phyloP scores from a whole-genome alignment of 2,113 vertebrate genomes.

The Burhinus oedicnemus region DNA sequence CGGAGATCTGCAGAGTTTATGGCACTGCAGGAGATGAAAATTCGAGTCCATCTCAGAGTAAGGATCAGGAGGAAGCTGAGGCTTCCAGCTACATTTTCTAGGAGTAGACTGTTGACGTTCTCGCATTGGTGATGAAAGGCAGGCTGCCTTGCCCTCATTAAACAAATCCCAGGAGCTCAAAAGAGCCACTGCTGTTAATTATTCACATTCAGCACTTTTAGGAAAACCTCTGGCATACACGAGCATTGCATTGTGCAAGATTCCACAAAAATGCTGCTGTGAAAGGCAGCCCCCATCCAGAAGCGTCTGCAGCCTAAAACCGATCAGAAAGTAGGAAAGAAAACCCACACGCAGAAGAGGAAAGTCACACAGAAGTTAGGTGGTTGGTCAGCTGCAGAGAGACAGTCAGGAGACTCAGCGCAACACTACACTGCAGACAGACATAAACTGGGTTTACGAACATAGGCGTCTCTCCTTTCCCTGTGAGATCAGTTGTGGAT shows the following conservation, averaged over 20 bases:
- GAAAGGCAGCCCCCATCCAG: not conserved
- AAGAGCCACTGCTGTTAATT: not conserved
- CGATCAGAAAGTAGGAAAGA: not conserved
- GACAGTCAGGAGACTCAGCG: not conserved
- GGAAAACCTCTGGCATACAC: not conserved
- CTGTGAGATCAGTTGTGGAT: not conserved
- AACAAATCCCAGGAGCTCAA: not conserved
- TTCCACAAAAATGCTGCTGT: not conserved
- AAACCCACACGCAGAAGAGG: not conserved
- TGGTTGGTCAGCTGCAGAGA: not conserved
- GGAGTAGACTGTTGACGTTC: not conserved
- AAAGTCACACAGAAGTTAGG: not conserved
- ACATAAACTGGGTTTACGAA: not conserved
- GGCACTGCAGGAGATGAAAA: not conserved
- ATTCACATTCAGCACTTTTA: not conserved
- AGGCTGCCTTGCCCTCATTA: not conserved
- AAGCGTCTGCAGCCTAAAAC: not conserved
- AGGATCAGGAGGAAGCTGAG: not conserved
- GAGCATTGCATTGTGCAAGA: accelerated
- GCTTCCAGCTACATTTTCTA: not conserved
- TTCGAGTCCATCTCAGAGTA: accelerated
- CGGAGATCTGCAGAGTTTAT: not conserved
- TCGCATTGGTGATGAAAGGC: not conserved
- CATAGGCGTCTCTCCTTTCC: not conserved
- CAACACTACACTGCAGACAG: accelerated